Conservation (phyloP, 1,140 invertebrate genomes). For the Anastatus disparis region DNA sequence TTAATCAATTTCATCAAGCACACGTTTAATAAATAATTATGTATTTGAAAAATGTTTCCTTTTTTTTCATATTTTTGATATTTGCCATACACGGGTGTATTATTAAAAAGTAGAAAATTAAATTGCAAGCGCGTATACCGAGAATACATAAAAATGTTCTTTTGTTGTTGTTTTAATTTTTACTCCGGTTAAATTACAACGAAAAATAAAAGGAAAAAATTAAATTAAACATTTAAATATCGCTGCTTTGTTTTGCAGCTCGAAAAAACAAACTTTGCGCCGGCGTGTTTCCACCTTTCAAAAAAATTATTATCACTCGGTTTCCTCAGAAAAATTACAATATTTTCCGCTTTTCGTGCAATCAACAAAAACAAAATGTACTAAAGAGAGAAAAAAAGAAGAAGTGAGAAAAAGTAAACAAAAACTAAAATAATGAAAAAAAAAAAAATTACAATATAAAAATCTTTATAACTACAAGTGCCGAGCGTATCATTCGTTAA, state of each 20-base stretch:
- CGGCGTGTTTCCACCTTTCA: too few relatives aligned
- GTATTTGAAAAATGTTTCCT: too few relatives aligned
- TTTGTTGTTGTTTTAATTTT: neutral
- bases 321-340: neutral
- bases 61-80: too few relatives aligned
- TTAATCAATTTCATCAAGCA: too few relatives aligned
- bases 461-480: constrained; percentile 7
- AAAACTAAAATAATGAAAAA: neutral
- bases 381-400: too few relatives aligned
- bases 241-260: too few relatives aligned
- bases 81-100: too few relatives aligned
- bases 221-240: neutral
- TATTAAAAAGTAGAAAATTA: neutral
- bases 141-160: neutral
- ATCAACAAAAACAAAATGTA: too few relatives aligned
- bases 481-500: constrained; percentile 24
- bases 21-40: too few relatives aligned
- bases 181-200: neutral
- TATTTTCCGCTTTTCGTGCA: neutral
- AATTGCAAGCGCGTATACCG: too few relatives aligned
- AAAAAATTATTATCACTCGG: neutral
- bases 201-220: neutral
- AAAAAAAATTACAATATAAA: neutral
- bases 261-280: too few relatives aligned
- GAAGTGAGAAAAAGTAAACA: too few relatives aligned